Base-by-base conservation (phyloP, 2,113 vertebrate species). In the Tiliqua scincoides region DNA sequence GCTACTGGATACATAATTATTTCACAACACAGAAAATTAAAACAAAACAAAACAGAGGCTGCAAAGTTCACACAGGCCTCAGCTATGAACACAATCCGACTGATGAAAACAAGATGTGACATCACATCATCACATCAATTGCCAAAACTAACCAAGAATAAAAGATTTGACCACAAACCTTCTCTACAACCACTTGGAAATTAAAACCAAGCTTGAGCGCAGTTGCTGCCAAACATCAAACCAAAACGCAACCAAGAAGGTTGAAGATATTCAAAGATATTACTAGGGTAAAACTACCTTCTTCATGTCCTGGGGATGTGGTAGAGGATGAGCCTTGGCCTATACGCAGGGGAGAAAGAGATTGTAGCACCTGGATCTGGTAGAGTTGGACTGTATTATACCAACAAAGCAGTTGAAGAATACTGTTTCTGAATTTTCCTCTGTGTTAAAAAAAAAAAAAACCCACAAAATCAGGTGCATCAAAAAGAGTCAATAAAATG, bases 141-240 rank as follows among this genome's bases (percentile, higher is more conserved):
- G 67, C 84, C 81, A 81, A 80, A 91, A 80, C 71, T 83, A 83
- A 48, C 0, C 0, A 32, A 30, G 62, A 57, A 80, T 83, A 74
- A 40, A 52, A 81, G 0, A 71, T 72, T n/a, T 75, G 54, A 86
- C 61, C 43, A 30, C 85, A 86, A 81, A 54, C 18, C 67, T 73
- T 27, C 37, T 25, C 30, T 79, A 70, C 59, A 88, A 75, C 12
- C 48, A 4, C 21, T 57, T 30, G 82, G n/a, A 74, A 15, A 10
- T 79, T 71, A 79, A 37, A 32, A 71, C 1, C 21, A 35, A 63
- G 1, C 59, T 52, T 78, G 11, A 80, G 65, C 71, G 52, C 14
- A 86, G 80, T 78, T 52, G 0, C 1, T 67, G 11, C 21, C 65
- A 75, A 40, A 14, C 37, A 54, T 30, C 62, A 61, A 83, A 63